Base-by-base conservation (phyloP, 2,888 invertebrate species). In the Belgica antarctica region DNA sequence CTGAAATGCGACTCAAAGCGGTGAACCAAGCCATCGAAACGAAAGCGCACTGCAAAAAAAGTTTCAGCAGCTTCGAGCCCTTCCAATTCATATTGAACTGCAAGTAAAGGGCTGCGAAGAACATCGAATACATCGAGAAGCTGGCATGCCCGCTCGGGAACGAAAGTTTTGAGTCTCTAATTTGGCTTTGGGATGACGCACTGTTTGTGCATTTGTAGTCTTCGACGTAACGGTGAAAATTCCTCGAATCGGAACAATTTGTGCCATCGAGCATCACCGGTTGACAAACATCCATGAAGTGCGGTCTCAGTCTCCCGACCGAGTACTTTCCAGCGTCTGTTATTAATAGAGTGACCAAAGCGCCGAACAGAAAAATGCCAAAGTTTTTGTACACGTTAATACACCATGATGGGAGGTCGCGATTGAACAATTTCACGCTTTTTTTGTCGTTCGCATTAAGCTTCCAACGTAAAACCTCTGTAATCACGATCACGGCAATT, bases 261-360 rank as follows among this genome's bases (percentile, higher is more conserved):
- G 75, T 76, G 27, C 77, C 78, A 70, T 79, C 80, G 25, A 71
- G 71, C 57, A 90, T 80, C 74, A 84, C 82, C 0, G 97, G 97
- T 70, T 84, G 81, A 77, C 98, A 99, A 0, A 96, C 89, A 85
- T 86, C 86, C 77, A 94, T 86, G 82, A 98, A 99, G 81, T 99
- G 96, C 28, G 98, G 98, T 74, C 98, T 83, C 73, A 97, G 82
- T 70, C 97, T 86, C 41, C 98, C 98, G 73, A 97, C 88, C 7
- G 90, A 87, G 78, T 95, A 96, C 81, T 98, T 97, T 73, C 92
- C 93, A 73, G 96, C 86, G 79, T 98, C 96, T 2, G 96, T 96
- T 73, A 90, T 86, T 62, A 95, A 82, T 78, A 94, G 92, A 73
- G 89, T 90, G 74, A 89, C 86, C 47, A 88, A 90, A 61, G 89